These are phyloP conservation scores for Cavia aperea DNA, from an alignment of 2,113 vertebrate species.

Conservation along the genomic window DNA sequence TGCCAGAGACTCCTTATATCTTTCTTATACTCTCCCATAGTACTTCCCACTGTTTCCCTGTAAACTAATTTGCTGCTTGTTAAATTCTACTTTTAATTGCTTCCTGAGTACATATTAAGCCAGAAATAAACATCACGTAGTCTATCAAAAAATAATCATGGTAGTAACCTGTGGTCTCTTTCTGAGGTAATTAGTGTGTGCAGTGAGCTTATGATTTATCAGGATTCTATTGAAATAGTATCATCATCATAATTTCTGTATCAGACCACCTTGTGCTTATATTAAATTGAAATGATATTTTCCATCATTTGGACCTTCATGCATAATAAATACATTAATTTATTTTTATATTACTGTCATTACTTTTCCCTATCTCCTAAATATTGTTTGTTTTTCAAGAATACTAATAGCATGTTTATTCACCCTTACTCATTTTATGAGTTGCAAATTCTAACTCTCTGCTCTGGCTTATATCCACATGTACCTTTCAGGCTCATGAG, in stretches of 20 bases:
- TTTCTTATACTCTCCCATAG: neutral
- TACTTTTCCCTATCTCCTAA: neutral
- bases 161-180: neutral
- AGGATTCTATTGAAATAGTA: neutral
- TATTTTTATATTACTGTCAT: neutral
- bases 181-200: neutral
- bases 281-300: neutral
- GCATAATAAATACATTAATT: neutral
- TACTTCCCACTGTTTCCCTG: fast-evolving
- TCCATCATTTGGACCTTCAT: neutral
- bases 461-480: neutral
- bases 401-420: neutral
- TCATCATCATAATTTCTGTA: neutral
- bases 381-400: neutral
- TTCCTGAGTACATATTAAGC: fast-evolving
- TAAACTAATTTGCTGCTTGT: neutral
- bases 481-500: neutral
- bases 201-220: neutral
- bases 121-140: too few species aligned
- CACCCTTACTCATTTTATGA: neutral
- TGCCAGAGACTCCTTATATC: too few species aligned
- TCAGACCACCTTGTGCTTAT: neutral
- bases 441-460: neutral
- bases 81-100: neutral
- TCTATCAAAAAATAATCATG: neutral